These are phyloP conservation scores for Therioaphis trifolii DNA, from an alignment of 2,888 invertebrate genomes.

Conservation along the genomic window DNA sequence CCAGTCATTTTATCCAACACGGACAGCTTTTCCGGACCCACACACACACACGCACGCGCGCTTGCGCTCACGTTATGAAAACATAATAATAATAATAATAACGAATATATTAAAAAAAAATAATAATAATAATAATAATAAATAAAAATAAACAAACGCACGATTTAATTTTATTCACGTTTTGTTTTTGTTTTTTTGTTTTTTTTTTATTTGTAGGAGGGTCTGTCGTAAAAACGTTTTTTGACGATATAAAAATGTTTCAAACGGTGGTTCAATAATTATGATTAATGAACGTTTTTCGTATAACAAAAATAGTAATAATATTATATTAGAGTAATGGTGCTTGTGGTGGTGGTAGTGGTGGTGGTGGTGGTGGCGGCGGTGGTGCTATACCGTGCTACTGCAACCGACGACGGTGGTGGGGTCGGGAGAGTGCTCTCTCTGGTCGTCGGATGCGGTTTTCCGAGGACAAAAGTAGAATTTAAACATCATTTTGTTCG, in stretches of 20 bases:
- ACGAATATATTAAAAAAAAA: constrained; percentile 37
- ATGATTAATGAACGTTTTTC: constrained; percentile 51
- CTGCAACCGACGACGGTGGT: too few species aligned
- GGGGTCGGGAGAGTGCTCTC: neutral
- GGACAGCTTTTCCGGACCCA: too few species aligned
- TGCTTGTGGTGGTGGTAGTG: neutral
- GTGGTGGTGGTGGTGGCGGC: neutral
- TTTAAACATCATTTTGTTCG: neutral
- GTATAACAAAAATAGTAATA: constrained; percentile 4
- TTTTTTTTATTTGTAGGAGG: too few species aligned
- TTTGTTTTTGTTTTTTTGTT: too few species aligned
- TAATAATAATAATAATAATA: constrained; percentile 19
- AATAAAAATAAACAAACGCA: neutral
- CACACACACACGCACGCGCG: neutral
- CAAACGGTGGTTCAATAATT: constrained; percentile 40
- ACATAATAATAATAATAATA: constrained; percentile 20
- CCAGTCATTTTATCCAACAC: constrained; percentile 18
- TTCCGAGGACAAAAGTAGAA: neutral
- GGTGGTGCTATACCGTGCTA: too few species aligned
- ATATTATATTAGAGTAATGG: neutral
- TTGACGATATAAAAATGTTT: constrained; percentile 25
- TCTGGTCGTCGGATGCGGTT: neutral
- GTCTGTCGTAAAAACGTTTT: constrained; percentile 27
- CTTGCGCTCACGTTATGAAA: neutral
- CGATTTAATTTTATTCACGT: constrained; percentile 21